Evolutionary conservation across 2,888 invertebrate genomes (phyloP).

Genomic region (Lycia hirtaria): DNA sequence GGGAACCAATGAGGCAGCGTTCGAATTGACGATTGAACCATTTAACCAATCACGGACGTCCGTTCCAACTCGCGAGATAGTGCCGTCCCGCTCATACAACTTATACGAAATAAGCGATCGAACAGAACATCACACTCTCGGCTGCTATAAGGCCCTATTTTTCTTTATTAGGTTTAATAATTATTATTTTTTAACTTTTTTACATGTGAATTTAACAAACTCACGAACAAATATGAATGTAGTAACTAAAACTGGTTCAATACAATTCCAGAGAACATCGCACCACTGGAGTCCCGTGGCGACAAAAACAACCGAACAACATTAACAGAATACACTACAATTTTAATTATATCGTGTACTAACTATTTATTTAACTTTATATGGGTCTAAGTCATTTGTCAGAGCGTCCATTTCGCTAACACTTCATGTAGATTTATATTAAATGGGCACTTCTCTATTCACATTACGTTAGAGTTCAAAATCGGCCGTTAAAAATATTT

Average conservation of each 20-base stretch:
- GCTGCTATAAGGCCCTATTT: neutral
- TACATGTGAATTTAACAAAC: no score
- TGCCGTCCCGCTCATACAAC: neutral
- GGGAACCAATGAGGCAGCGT: neutral
- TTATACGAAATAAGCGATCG: neutral
- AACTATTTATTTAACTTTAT: conserved; percentile 56
- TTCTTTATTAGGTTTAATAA: no score
- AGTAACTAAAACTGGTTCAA: neutral
- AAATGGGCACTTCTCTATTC: conserved; percentile 39
- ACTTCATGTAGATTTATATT: conserved; percentile 34
- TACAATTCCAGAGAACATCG: neutral
- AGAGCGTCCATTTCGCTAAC: conserved; percentile 61
- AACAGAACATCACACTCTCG: neutral
- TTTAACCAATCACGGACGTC: no score
- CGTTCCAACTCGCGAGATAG: no score
- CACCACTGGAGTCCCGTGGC: neutral
- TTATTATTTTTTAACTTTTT: no score
- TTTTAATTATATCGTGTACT: conserved; percentile 55
- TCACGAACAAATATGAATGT: no score
- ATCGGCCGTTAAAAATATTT: conserved; percentile 10
- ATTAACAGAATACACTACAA: conserved; percentile 38
- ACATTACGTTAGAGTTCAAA: conserved; percentile 1
- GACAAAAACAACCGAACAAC: conserved; percentile 16
- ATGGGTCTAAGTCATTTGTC: conserved; percentile 47
- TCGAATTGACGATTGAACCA: neutral